Conservation (phyloP, 2,888 invertebrate species). For the Mesorhabditis belari region DNA sequence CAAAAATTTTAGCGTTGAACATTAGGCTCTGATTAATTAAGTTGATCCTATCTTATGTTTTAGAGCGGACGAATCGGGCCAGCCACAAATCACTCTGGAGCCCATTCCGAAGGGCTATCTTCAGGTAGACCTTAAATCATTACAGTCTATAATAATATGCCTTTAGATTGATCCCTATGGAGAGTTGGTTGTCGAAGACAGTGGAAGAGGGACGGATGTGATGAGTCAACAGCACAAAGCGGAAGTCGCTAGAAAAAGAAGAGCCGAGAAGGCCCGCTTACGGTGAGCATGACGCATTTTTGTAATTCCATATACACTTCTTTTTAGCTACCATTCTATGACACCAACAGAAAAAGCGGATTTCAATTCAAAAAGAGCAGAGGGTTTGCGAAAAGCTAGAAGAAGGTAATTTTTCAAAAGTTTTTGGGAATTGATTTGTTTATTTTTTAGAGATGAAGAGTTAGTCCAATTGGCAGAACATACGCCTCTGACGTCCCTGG, state of each 20-base stretch:
- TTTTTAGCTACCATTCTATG: conserved; percentile 22
- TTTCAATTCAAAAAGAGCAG: conserved; percentile 17
- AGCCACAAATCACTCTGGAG: too few relatives aligned
- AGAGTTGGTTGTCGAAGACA: too few relatives aligned
- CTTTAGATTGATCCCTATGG: too few relatives aligned
- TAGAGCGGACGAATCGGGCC: too few relatives aligned
- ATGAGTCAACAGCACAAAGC: neutral
- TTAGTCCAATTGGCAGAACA: conserved; percentile 20
- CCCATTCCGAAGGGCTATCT: too few relatives aligned
- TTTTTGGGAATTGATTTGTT: neutral
- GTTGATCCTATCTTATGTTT: too few relatives aligned
- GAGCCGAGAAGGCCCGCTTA: neutral
- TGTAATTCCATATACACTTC: neutral
- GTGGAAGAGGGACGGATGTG: too few relatives aligned
- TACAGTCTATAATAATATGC: too few relatives aligned
- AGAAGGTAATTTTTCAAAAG: too few relatives aligned
- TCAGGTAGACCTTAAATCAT: too few relatives aligned
- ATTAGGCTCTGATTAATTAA: too few relatives aligned
- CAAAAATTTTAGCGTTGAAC: too few relatives aligned
- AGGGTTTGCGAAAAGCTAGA: conserved; percentile 14
- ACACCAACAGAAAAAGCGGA: conserved; percentile 17
- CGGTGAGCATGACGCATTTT: neutral
- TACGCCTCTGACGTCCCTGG: conserved; percentile 6
- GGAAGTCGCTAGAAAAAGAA: neutral
- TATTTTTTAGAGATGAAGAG: conserved; percentile 17